phyloP scores from a whole-genome alignment of 2,888 invertebrate genomes.

The Andrena bicolor region DNA sequence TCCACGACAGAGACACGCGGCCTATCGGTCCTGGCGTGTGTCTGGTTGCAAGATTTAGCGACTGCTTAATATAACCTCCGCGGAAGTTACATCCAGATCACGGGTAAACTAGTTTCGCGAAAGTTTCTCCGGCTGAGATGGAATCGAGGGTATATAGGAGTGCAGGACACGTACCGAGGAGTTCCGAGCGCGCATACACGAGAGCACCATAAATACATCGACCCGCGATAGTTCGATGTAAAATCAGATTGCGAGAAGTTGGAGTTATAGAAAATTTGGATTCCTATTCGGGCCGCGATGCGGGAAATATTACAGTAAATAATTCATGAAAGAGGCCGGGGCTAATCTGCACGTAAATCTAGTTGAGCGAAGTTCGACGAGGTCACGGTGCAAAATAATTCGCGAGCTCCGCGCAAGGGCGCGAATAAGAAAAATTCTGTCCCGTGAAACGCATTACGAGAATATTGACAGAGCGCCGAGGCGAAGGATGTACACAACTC shows the following conservation, averaged over 20 bases:
- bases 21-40: constrained; percentile 34
- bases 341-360: constrained; percentile 41
- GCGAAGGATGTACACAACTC: not conserved
- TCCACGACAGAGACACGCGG: constrained; percentile 14
- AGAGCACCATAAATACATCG: constrained; percentile 22
- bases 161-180: constrained; percentile 41
- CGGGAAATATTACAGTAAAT: constrained; percentile 35
- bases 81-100: constrained; percentile 71
- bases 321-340: constrained; percentile 27
- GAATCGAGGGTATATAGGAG: constrained; percentile 48
- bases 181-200: not conserved
- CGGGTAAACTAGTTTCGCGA: constrained; percentile 69
- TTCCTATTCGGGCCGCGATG: not conserved
- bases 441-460: not conserved
- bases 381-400: constrained; percentile 24
- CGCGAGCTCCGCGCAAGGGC: not conserved
- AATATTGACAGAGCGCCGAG: not conserved
- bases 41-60: constrained; percentile 60
- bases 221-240: constrained; percentile 13
- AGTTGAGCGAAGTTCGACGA: constrained; percentile 7
- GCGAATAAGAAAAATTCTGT: not conserved
- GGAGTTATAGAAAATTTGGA: constrained; percentile 38
- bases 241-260: constrained; percentile 41
- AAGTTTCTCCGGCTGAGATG: constrained; percentile 63
- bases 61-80: constrained; percentile 71